Base-by-base conservation (phyloP, 2,797 vertebrate species). In the Oreochromis mossambicus region DNA sequence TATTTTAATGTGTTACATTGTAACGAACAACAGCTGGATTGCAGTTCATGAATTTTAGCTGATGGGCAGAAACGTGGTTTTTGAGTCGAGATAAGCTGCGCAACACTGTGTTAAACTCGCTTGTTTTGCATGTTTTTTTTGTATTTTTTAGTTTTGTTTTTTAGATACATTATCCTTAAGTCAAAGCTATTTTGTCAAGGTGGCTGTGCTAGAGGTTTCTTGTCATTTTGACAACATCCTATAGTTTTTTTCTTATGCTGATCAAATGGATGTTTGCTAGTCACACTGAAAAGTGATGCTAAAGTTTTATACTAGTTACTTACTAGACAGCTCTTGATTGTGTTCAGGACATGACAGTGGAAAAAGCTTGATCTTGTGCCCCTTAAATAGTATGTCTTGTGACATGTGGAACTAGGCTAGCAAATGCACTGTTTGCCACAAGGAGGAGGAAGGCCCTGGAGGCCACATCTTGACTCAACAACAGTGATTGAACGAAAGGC, bases 401-500 rank as follows among this genome's bases (percentile, higher is more conserved):
- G 82, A 86, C 92, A 93, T 95, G 91, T 92, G 87, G 82, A 87
- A 58, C 78, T 46, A 68, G 80, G 91, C 84, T 92, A 92, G 86
- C 92, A 77, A 75, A 81, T 93, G 89, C 91, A 88, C 51, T 77
- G 87, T 92, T 88, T 86, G 82, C 82, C 85, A 91, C 86, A 83
- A 88, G 82, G 80, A 91, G 86, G 83, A 90, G 86, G 82, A 90
- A 93, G 92, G 89, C 87, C 88, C 84, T 68, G 82, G 66, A 92
- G 89, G 91, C 89, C 87, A 90, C 85, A 86, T 91, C 80, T 75
- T 87, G 73, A 84, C 84, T 81, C 82, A 82, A 36, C 82, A 82
- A 36, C 77, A 86, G 43, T 80, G 86, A 87, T 38, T 76, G 17
- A 61, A 68, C 12, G 51, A 34, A 50, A 34, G 19, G 76, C 15